Base-by-base conservation (phyloP, 1,140 invertebrate species). In the Rhynchophorus ferrugineus region DNA sequence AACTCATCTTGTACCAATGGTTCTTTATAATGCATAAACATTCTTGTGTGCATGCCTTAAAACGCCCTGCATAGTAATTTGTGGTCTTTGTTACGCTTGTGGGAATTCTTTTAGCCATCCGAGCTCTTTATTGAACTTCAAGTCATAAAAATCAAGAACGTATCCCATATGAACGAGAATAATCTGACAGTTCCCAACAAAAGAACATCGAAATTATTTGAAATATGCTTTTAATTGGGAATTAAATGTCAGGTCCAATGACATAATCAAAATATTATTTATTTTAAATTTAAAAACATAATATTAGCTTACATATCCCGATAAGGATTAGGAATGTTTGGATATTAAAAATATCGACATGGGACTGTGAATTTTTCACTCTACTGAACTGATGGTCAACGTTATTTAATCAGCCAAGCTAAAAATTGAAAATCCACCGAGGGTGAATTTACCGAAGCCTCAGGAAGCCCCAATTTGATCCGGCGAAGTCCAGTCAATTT, bases 361-460 rank as follows among this genome's bases (percentile, higher is more conserved):
- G 11, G 24, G 11, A 29, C 24, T 11, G 5, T 11, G 11, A 29
- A 29, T 29, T 5, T 11, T 29, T 29, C 11, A 6, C 11, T 29
- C 24, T 5, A 5, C 11, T 29, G 24, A 11, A 29, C 11, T 6
- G 24, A 29, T 29, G 24, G 24, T 29, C 24, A 41, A 41, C 38
- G 11, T 41, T 19, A 41, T 41, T 41, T 20, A 41, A 41, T 41
- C 38, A 41, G 38, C 18, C 16, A 41, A 41, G 38, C 38, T 41
- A 41, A 41, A 41, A 41, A 41, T 41, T 41, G 38, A 20, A 41
- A 41, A 41, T 41, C 38, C 38, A 19, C 38, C 3, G 18, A 41
- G 38, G 38, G 38, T 18, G 38, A 41, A 41, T 41, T 41, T 41
- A 8, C 18, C 38, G 38, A n/a, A 20, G 38, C 14, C 38, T 20